Evolutionary conservation across 1,140 invertebrate genomes (phyloP), one percentile per base, ranked within the genome.

Genomic region (Metaphire vulgaris): DNA sequence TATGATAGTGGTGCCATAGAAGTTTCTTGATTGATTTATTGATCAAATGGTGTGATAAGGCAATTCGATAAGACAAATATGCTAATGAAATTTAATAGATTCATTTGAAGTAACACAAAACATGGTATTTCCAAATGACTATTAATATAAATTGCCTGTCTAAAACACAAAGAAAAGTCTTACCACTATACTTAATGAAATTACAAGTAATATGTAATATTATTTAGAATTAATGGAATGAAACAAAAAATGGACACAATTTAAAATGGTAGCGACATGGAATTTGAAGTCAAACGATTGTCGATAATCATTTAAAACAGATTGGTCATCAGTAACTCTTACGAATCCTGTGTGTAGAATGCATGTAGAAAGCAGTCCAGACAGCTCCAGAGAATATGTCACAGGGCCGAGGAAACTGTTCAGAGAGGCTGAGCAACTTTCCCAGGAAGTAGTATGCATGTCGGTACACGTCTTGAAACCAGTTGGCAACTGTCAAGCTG

Each of bases 361-460:
- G 76, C 66, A 81, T 81, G 70, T 83, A 83, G 71, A 84, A 81
- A 6, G 77, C 81, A 2, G 81, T 82, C 83, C 83, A 85, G 1
- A 79, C 79, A 30, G 82, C 78, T 16, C 83, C 83, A 74, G 79
- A 82, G 74, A 83, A 83, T 0, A 85, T 75, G 33, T 84, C 82
- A 34, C 73, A 74, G 14, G 84, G 84, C 33, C 79, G 34, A 12
- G 83, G 83, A 72, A 84, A 84, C 72, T 84, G 83, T 68, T 84
- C 80, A 6, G 73, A 78, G 28, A 85, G 33, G 76, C 79, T 76
- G 28, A 84, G 69, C 30, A 85, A 31, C 15, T 79, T 79, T 2
- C 79, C 83, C 31, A 85, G 74, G 77, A 84, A 83, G 0, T 67
- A 31, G 78, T 82, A 84, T 0, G 82, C 83, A 80, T 83, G 80